A percentile compares a stretch with the other conserved stretches of the same genome.
phyloP scores from a whole-genome alignment of 2,888 invertebrate genomes.

The Argynnis bischoffii region DNA sequence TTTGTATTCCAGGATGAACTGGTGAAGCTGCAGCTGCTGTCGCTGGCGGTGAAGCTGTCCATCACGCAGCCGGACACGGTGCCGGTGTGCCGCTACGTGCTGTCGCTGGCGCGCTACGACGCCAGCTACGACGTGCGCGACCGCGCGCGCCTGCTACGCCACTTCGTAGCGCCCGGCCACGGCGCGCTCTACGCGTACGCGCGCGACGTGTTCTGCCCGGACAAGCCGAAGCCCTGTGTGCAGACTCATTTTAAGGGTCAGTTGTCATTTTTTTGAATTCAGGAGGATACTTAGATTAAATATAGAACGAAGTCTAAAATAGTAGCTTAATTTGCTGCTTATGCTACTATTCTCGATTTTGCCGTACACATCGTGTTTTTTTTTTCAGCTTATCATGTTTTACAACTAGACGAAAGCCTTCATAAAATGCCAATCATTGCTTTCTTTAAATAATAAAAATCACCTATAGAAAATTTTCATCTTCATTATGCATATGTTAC shows the following conservation, averaged over 20 bases:
- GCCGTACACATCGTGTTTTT: too few species aligned
- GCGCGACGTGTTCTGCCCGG: conserved; percentile 92
- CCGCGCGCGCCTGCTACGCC: conserved; percentile 93
- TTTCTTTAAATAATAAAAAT: too few species aligned
- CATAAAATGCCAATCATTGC: too few species aligned
- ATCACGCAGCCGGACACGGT: conserved; percentile 93
- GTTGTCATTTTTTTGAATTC: conserved; percentile 7
- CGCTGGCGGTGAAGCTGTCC: conserved; percentile 96
- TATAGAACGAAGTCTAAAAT: too few species aligned
- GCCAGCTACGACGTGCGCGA: conserved; percentile 99
- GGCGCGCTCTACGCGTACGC: conserved; percentile 84
- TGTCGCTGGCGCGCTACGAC: conserved; percentile 97
- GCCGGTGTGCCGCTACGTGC: conserved; percentile 94
- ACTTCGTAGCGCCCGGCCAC: conserved; percentile 64
- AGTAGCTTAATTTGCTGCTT: not conserved
- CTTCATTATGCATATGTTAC: too few species aligned
- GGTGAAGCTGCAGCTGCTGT: conserved; percentile 97
- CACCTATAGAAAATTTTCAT: too few species aligned
- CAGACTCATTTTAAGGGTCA: conserved; percentile 91
- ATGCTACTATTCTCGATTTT: too few species aligned
- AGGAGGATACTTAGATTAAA: too few species aligned
- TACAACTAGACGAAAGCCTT: too few species aligned
- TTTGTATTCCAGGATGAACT: conserved; percentile 87
- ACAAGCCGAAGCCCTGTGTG: conserved; percentile 96
- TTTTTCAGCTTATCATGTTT: too few species aligned